Evolutionary conservation across 2,888 invertebrate species (phyloP).

Genomic region (Cephus pygmeus): DNA sequence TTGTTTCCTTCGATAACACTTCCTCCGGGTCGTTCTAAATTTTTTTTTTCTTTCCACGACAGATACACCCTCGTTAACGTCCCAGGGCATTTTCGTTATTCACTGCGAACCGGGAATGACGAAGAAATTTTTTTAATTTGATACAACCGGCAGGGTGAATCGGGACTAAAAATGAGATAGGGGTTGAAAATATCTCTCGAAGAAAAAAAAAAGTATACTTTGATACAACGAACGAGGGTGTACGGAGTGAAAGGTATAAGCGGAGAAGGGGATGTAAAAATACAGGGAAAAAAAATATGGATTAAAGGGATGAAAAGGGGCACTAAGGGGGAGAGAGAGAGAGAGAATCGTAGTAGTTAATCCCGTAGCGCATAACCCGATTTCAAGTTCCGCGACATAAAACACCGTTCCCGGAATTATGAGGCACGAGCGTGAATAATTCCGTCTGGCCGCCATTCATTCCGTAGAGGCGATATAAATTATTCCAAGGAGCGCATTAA

Average conservation of each 20-base stretch:
- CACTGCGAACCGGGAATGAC: too few species aligned
- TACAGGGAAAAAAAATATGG: constrained; percentile 6
- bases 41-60: background rate
- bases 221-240: background rate
- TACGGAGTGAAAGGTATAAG: background rate
- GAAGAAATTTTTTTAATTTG: background rate
- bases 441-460: constrained; percentile 54
- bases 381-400: constrained; percentile 18
- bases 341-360: constrained; percentile 4
- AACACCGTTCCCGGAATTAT: constrained; percentile 33
- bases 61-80: background rate
- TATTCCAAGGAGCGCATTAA: constrained; percentile 55
- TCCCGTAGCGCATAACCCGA: constrained; percentile 21
- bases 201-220: background rate
- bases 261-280: constrained; percentile 1
- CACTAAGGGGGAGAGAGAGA: too few species aligned
- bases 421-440: constrained; percentile 54
- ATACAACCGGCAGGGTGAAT: background rate
- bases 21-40: background rate
- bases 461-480: constrained; percentile 48
- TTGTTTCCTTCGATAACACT: background rate
- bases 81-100: background rate
- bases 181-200: background rate
- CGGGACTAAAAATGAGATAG: background rate
- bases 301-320: constrained; percentile 6